A percentile compares a stretch with the other conserved stretches of the same genome.
phyloP scores from a whole-genome alignment of 2,797 vertebrate species.

The Rhabdomys pumilio region DNA sequence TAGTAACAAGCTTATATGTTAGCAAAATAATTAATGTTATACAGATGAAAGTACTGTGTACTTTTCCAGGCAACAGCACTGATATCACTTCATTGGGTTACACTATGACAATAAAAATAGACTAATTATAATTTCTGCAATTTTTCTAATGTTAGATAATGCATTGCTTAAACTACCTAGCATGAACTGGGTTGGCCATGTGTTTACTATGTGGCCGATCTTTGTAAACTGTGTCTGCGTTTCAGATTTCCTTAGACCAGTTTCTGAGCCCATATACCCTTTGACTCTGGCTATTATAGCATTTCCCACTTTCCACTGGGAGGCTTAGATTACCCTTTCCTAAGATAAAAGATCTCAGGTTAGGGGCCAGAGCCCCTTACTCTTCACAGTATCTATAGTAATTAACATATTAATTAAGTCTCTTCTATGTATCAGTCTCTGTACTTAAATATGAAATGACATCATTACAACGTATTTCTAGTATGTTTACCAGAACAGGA shows the following conservation, averaged over 20 bases:
- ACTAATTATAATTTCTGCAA: constrained; percentile 46
- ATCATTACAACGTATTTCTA: neutral
- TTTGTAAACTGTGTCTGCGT: neutral
- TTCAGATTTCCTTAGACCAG: neutral
- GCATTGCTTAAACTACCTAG: neutral
- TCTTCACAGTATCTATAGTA: neutral
- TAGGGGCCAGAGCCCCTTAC: neutral
- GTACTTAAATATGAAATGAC: constrained; percentile 1
- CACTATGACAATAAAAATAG: neutral
- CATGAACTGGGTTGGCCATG: neutral
- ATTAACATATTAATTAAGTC: neutral
- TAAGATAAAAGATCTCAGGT: neutral
- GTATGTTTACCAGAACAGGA: constrained; percentile 50
- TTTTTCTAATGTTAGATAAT: neutral
- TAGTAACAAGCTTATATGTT: constrained; percentile 23
- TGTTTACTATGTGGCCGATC: neutral
- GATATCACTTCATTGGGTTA: constrained; percentile 30
- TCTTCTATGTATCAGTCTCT: neutral
- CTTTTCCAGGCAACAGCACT: constrained; percentile 39
- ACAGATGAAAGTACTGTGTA: constrained; percentile 57
- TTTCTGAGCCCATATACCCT: neutral
- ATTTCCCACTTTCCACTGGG: neutral
- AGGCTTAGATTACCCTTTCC: too few relatives aligned
- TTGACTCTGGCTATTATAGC: neutral
- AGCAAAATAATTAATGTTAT: constrained; percentile 53